phyloP scores from a whole-genome alignment of 2,888 invertebrate genomes.

The Papilio demoleus region DNA sequence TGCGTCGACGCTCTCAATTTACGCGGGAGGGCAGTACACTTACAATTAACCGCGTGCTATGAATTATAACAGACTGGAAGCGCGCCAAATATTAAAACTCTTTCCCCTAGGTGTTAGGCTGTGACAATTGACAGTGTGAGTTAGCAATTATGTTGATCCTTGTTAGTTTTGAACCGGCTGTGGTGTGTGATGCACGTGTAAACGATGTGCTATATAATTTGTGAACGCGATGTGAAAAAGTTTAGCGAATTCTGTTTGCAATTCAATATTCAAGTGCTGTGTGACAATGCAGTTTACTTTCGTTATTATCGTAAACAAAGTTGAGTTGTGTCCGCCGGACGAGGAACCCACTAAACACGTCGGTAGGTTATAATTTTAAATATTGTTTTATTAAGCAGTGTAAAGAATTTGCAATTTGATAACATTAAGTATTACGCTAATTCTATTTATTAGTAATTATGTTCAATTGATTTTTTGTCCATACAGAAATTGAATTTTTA shows the following conservation, averaged over 20 bases:
- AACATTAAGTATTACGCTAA: not conserved
- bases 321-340: slow-evolving; percentile 72
- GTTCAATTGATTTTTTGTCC: not conserved
- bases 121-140: slow-evolving; percentile 67
- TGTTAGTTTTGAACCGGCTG: slow-evolving; percentile 74
- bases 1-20: slow-evolving; percentile 72
- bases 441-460: too few relatives aligned
- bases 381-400: not conserved
- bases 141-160: slow-evolving; percentile 76
- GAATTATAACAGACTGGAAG: slow-evolving; percentile 74
- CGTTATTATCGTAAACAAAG: slow-evolving; percentile 79
- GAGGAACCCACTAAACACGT: slow-evolving; percentile 71
- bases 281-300: slow-evolving; percentile 79
- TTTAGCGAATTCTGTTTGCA: slow-evolving; percentile 52
- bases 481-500: not conserved
- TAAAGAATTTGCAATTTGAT: not conserved
- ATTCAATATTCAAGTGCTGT: slow-evolving; percentile 54
- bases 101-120: slow-evolving; percentile 64
- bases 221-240: slow-evolving; percentile 67
- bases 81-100: slow-evolving; percentile 70
- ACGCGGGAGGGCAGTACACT: slow-evolving; percentile 77
- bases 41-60: slow-evolving; percentile 77
- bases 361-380: slow-evolving; percentile 55
- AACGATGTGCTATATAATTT: slow-evolving; percentile 73
- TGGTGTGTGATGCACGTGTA: slow-evolving; percentile 70